Conservation (phyloP, 2,113 vertebrate genomes). For the Perca flavescens region DNA sequence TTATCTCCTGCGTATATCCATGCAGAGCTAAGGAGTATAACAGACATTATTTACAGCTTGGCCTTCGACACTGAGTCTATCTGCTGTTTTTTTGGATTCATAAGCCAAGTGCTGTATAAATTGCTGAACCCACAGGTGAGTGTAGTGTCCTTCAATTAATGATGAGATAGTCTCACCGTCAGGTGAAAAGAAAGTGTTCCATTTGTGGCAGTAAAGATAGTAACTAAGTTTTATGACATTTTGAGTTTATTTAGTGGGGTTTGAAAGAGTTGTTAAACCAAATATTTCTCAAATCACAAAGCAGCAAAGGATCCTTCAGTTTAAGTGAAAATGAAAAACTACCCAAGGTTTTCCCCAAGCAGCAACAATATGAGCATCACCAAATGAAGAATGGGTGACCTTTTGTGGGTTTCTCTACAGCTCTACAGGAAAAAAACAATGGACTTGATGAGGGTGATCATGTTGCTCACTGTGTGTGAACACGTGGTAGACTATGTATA, state of each 20-base stretch:
- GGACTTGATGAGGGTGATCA: background rate
- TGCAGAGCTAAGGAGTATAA: no score
- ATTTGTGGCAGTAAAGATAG: background rate
- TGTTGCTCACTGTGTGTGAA: background rate
- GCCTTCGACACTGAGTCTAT: background rate
- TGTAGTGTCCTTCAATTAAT: slow-evolving; percentile 22
- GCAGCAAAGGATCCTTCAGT: background rate
- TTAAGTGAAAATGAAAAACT: background rate
- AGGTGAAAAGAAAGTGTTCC: slow-evolving; percentile 1
- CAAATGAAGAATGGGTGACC: background rate
- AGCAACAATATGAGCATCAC: background rate
- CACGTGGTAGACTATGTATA: background rate
- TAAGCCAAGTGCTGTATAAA: background rate
- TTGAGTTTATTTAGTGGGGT: background rate
- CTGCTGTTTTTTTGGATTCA: background rate
- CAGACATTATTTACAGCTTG: background rate
- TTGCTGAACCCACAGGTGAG: background rate
- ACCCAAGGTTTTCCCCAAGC: background rate
- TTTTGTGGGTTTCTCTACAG: slow-evolving; percentile 6
- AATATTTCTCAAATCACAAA: background rate
- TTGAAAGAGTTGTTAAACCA: background rate
- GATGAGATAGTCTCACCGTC: background rate
- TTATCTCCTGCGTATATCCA: no score
- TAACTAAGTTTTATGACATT: background rate
- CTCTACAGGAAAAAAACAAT: background rate